Percentiles rank a stretch among this genome's conserved stretches.
Conservation (phyloP, 2,888 invertebrate genomes). For the Electrophaes corylata region DNA sequence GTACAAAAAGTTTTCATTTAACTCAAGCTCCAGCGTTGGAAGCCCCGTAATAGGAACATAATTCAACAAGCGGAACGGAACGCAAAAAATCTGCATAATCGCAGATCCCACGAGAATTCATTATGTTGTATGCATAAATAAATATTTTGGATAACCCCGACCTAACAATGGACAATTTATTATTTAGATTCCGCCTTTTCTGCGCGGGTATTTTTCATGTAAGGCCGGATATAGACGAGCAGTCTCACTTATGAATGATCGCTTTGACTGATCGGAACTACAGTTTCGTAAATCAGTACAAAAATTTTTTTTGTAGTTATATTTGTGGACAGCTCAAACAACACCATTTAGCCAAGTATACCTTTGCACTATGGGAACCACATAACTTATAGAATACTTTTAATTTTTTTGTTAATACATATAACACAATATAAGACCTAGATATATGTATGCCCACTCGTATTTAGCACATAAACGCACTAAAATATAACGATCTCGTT, state of each 20-base stretch:
- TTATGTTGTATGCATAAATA: conserved; percentile 78
- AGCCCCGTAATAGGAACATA: conserved; percentile 47
- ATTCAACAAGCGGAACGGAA: conserved; percentile 44
- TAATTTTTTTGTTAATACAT: no score
- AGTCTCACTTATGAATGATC: neutral
- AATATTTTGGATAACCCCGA: conserved; percentile 68
- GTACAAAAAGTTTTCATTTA: conserved; percentile 18
- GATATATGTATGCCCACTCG: no score
- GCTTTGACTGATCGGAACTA: neutral
- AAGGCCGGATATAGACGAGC: conserved; percentile 9
- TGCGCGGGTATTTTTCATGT: conserved; percentile 68
- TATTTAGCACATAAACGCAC: no score
- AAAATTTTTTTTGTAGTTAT: neutral
- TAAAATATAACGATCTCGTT: no score
- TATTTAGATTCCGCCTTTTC: conserved; percentile 75
- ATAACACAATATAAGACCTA: no score
- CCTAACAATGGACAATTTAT: conserved; percentile 80
- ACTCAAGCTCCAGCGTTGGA: conserved; percentile 11
- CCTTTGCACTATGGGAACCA: no score
- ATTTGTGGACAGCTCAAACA: no score
- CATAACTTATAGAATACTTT: no score
- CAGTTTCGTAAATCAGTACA: neutral
- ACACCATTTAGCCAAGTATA: no score
- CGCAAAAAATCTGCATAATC: conserved; percentile 70
- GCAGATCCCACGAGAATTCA: conserved; percentile 67